A percentile compares a stretch with the other conserved stretches of the same genome.
Evolutionary conservation across 2,888 invertebrate genomes (phyloP).

Genomic region (Aleiodes testaceus): DNA sequence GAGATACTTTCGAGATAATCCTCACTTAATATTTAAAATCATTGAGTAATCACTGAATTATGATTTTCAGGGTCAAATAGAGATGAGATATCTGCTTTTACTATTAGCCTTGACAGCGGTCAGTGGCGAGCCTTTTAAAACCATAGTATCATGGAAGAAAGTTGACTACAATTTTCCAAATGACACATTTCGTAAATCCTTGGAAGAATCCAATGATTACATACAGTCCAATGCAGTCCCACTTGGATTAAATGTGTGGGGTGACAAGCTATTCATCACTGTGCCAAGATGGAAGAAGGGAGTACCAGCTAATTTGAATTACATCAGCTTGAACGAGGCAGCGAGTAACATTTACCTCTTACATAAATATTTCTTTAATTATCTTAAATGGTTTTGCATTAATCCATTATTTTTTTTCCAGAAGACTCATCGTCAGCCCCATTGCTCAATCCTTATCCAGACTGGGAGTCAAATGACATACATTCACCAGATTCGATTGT

Average conservation of each 20-base stretch:
- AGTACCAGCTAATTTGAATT: conserved; percentile 79
- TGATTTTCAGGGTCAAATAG: conserved; percentile 44
- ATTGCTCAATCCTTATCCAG: conserved; percentile 83
- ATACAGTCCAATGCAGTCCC: conserved; percentile 82
- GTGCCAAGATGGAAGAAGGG: conserved; percentile 81
- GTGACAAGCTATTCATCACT: conserved; percentile 81
- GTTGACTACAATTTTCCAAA: conserved; percentile 67
- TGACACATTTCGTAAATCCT: conserved; percentile 56
- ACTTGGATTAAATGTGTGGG: conserved; percentile 79
- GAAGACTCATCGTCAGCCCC: conserved; percentile 85
- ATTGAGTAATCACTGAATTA: no score
- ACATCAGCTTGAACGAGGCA: conserved; percentile 71
- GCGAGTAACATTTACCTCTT: conserved; percentile 39
- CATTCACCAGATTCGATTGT: conserved; percentile 78
- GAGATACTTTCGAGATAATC: not conserved
- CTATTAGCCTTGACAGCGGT: conserved; percentile 54
- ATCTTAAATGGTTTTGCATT: conserved; percentile 3
- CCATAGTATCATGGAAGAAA: conserved; percentile 63
- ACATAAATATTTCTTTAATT: conserved; percentile 8
- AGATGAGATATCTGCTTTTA: conserved; percentile 57
- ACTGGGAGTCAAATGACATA: conserved; percentile 85
- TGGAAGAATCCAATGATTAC: conserved; percentile 76
- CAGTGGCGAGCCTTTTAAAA: conserved; percentile 57
- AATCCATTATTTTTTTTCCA: conserved; percentile 48
- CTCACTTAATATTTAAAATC: not conserved